Base-by-base conservation (phyloP, 2,888 invertebrate genomes). In the Mycalesis mineus region DNA sequence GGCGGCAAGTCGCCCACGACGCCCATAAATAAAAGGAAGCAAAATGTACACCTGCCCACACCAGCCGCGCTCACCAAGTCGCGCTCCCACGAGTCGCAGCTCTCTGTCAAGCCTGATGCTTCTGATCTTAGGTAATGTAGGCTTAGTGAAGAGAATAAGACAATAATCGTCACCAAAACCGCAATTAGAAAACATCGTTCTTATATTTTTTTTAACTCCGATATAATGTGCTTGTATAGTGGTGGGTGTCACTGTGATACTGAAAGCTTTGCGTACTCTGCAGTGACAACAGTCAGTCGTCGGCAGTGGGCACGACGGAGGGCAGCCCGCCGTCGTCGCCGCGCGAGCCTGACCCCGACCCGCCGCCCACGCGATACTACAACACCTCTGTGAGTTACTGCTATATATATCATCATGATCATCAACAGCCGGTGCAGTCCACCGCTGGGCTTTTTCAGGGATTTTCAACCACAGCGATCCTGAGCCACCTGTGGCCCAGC, bases 11-110 rank as follows among this genome's bases (percentile, higher is more conserved):
- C 95, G 71, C 94, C 95, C 7, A 92, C 93, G 2, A 95, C 97
- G 5, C 97, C 97, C 41, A 96, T 96, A 41, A 94, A 95, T 48
- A 93, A 93, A 70, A 93, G 94, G 92, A 82, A 94, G 93, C 85
- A 94, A 93, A 92, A 92, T 63, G 85, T 91, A 54, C 84, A 91
- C 37, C 93, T 95, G 22, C 91, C 97, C 40, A 94, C 94, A 45
- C 95, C 96, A 75, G 96, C 95, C 78, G 93, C 95, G 9, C 91
- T 97, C 67, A 96, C 95, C 60, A 97, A 97, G 86, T 97, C 97
- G 63, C 95, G 96, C 75, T 97, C 97, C 42, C 97, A 97, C 82
- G 97, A 97, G 87, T 96, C 96, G 11, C 97, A 97, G 81, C 91
- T 97, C 61, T 94, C 93, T 7, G 94, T 92, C 52, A 65, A 80